phyloP scores from a whole-genome alignment of 2,113 vertebrate genomes.

The Cheilinus undulatus region DNA sequence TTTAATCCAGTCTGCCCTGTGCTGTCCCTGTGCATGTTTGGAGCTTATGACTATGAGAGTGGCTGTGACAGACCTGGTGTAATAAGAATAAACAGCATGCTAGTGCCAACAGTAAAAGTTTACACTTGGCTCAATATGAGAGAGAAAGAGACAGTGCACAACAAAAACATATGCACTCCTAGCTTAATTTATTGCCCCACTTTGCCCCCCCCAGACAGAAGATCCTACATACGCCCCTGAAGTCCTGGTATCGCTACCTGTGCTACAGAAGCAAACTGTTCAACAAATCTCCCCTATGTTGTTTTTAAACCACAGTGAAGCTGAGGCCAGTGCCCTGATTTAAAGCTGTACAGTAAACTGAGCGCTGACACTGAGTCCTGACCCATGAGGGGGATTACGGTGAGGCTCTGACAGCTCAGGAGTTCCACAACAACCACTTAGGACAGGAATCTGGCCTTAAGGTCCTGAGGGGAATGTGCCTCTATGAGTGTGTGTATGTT shows the following conservation, averaged over 20 bases:
- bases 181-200: too few species aligned
- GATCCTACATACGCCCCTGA: background rate
- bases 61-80: too few species aligned
- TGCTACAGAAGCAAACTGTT: background rate
- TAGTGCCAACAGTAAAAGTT: too few species aligned
- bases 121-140: too few species aligned
- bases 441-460: slow-evolving; percentile 58
- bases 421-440: slow-evolving; percentile 62
- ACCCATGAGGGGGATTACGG: slow-evolving; percentile 70
- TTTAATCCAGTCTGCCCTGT: too few species aligned
- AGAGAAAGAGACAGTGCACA: too few species aligned
- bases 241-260: background rate
- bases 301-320: background rate
- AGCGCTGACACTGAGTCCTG: slow-evolving; percentile 53
- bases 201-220: background rate
- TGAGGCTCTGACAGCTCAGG: slow-evolving; percentile 63
- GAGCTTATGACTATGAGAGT: too few species aligned
- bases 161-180: too few species aligned
- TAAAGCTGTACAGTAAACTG: slow-evolving; percentile 48
- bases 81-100: too few species aligned
- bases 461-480: slow-evolving; percentile 16
- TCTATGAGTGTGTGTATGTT: slow-evolving; percentile 26
- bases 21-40: too few species aligned
- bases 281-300: background rate
- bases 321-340: slow-evolving; percentile 36